A percentile compares a stretch with the other conserved stretches of the same genome.
These are phyloP conservation scores for Amiota mariae DNA, from an alignment of 2,888 invertebrate genomes.

Conservation along the genomic window DNA sequence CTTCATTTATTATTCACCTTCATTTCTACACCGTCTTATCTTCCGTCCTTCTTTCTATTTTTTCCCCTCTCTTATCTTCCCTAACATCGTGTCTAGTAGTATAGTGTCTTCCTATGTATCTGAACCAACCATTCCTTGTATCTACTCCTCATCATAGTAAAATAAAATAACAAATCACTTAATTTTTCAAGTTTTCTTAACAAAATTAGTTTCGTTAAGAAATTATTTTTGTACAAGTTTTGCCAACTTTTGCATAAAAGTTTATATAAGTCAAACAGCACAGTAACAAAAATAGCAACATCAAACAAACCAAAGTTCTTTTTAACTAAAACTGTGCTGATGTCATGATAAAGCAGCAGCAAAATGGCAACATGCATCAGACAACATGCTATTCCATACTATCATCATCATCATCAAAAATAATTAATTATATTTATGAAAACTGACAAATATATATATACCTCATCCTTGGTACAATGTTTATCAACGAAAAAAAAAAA, in stretches of 20 bases:
- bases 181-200: too few relatives aligned
- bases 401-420: conserved; percentile 8
- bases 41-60: too few relatives aligned
- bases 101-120: too few relatives aligned
- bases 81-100: too few relatives aligned
- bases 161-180: background rate
- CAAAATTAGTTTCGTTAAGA: background rate
- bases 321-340: background rate
- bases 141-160: too few relatives aligned
- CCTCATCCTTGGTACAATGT: background rate
- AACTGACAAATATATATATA: background rate
- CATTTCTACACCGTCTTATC: too few relatives aligned
- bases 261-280: background rate
- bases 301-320: background rate
- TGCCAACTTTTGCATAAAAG: background rate
- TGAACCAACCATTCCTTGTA: too few relatives aligned
- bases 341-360: background rate
- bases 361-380: background rate
- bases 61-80: too few relatives aligned
- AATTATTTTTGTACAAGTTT: background rate
- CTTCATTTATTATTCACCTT: too few relatives aligned
- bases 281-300: background rate
- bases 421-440: conserved; percentile 23
- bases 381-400: background rate
- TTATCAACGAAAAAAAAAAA: background rate